phyloP scores from a whole-genome alignment of 2,113 vertebrate genomes.

The Poicephalus gulielmi region DNA sequence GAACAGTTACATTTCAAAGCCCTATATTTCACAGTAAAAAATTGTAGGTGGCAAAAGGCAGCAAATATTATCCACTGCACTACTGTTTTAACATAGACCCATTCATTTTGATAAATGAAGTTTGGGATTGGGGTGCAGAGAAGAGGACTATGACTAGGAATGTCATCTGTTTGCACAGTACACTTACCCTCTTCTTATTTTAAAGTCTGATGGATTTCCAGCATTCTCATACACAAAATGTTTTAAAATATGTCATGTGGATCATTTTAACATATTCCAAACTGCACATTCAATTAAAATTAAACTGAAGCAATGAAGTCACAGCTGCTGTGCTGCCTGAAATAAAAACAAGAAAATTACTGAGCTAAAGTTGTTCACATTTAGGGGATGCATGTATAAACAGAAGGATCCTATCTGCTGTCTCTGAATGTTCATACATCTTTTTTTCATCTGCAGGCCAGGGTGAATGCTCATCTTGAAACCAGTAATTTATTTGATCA shows the following conservation, averaged over 20 bases:
- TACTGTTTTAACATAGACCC: neutral
- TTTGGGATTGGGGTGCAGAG: neutral
- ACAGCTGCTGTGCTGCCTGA: neutral
- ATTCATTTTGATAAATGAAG: neutral
- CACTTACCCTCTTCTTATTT: neutral
- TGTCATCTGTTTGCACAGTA: neutral
- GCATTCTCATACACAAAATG: neutral
- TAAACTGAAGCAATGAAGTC: constrained; percentile 16
- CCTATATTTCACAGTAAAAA: neutral
- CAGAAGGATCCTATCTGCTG: neutral
- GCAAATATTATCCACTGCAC: neutral
- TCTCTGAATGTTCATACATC: neutral
- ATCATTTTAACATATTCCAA: constrained; percentile 16
- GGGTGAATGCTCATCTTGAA: constrained; percentile 2
- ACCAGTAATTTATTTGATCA: neutral
- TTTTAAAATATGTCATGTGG: neutral
- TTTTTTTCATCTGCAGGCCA: neutral
- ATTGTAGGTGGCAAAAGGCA: neutral
- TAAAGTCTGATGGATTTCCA: neutral
- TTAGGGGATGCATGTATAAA: neutral
- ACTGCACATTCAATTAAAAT: constrained; percentile 17
- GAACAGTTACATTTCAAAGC: neutral
- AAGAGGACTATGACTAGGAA: neutral
- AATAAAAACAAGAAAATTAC: constrained; percentile 23
- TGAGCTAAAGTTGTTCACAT: neutral